Conservation (phyloP, 2,797 vertebrate genomes). For the Sebastes nivosus region DNA sequence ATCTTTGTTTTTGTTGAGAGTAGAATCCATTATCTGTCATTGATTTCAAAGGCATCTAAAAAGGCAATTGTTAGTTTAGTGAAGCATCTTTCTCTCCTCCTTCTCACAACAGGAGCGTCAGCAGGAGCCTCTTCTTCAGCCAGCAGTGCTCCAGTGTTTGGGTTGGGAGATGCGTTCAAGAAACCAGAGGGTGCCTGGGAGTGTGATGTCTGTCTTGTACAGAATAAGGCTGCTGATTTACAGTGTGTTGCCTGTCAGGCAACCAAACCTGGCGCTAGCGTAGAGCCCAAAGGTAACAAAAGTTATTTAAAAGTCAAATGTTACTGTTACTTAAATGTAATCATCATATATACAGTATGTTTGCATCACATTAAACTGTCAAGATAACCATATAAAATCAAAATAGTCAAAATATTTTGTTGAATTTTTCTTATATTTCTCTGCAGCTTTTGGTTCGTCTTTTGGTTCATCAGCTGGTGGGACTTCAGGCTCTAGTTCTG, state of each 20-base stretch:
- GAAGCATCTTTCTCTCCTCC: not conserved
- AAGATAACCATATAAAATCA: not conserved
- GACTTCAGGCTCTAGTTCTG: slow-evolving; percentile 73
- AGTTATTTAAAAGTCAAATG: not conserved
- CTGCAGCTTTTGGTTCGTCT: slow-evolving; percentile 58
- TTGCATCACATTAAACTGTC: not conserved
- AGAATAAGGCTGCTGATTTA: slow-evolving; percentile 86
- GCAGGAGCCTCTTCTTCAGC: slow-evolving; percentile 53
- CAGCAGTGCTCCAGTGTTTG: slow-evolving; percentile 76
- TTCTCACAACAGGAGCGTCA: slow-evolving; percentile 30
- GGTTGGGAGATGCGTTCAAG: slow-evolving; percentile 91
- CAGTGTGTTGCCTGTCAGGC: slow-evolving; percentile 87
- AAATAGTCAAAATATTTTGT: not conserved
- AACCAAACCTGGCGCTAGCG: slow-evolving; percentile 87
- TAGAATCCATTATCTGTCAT: not conserved
- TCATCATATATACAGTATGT: not conserved
- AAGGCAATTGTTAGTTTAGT: not conserved
- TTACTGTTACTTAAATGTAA: not conserved
- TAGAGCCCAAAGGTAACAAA: slow-evolving; percentile 88
- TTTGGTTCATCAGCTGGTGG: slow-evolving; percentile 82
- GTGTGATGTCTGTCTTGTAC: slow-evolving; percentile 87
- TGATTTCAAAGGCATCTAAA: not conserved
- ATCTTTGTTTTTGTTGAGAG: not conserved
- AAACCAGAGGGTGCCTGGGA: slow-evolving; percentile 93
- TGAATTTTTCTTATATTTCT: not conserved